Conservation (phyloP, 2,113 vertebrate genomes). For the Prietella phreatophila region DNA sequence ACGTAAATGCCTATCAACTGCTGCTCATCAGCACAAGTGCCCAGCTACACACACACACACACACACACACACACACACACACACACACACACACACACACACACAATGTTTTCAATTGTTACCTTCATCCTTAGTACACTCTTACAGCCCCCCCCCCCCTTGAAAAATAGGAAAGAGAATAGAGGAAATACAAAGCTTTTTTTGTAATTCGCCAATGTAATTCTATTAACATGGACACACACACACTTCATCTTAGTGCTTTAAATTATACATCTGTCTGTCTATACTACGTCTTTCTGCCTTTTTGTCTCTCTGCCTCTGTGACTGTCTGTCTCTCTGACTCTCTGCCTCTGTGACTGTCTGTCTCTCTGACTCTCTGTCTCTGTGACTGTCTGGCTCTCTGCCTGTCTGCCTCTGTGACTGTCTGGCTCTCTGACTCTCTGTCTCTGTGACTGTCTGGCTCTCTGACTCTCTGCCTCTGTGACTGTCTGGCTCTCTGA, state of each 20-base stretch:
- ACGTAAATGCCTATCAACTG: slow-evolving; percentile 47
- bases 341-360: too few relatives aligned
- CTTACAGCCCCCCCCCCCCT: neutral
- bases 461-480: too few relatives aligned
- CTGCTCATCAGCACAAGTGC: slow-evolving; percentile 47
- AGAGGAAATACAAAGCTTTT: neutral
- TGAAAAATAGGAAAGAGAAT: neutral
- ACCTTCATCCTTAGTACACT: neutral
- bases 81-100: slow-evolving; percentile 1
- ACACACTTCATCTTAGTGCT: neutral
- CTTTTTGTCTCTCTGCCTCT: too few relatives aligned
- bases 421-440: too few relatives aligned
- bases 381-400: too few relatives aligned
- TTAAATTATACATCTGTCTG: neutral
- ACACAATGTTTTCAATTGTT: neutral
- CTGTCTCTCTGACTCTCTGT: too few relatives aligned
- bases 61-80: neutral
- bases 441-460: too few relatives aligned
- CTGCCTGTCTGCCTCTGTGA: too few relatives aligned
- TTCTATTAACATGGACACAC: neutral
- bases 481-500: too few relatives aligned
- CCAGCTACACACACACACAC: slow-evolving; percentile 25
- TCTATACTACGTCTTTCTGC: too few relatives aligned
- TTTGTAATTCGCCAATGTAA: neutral
- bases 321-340: too few relatives aligned